Evolutionary conservation across 2,888 invertebrate species (phyloP), one percentile per base, ranked within the genome.

Genomic region (Pterostichus madidus): DNA sequence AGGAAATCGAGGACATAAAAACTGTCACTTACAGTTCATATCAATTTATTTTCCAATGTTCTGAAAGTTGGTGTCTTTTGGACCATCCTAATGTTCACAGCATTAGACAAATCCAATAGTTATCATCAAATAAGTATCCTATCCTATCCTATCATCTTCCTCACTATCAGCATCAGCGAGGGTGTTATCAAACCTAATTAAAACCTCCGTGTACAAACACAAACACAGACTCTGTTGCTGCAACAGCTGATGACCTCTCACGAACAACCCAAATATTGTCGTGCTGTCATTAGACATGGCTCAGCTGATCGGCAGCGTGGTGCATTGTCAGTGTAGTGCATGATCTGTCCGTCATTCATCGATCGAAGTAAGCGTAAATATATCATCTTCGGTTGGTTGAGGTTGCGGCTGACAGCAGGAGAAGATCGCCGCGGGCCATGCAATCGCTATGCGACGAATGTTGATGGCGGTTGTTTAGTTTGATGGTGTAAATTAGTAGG

Each of bases 221-320:
- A 39, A 39, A 39, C 6, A 10, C 59, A 59, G 31, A 39, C 44
- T 46, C 59, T 52, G 52, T 52, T 52, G 75, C 75, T 15, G 68
- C 68, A 71, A 52, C 75, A 75, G 7, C 52, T 5, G 53, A 46
- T 80, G 80, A 80, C 80, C 80, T 80, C 80, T 80, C 80, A 80
- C 80, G 80, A 80, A 68, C 80, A 80, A 80, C 80, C 80, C 80
- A 71, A 80, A 80, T 80, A 80, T 80, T 80, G 80, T 80, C 80
- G 80, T 80, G 80, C 71, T 80, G 73, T 80, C 80, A 71, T 80
- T 80, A 80, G 68, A 49, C 71, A 80, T 53, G 53, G 39, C 39
- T 71, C 44, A 71, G 68, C 68, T 39, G 68, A 71, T 64, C 49
- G 13, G 59, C 64, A 64, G 31, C 3, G 59, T 15, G 10, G 59